Conservation (phyloP, 2,888 invertebrate genomes). For the Melanotus villosus region DNA sequence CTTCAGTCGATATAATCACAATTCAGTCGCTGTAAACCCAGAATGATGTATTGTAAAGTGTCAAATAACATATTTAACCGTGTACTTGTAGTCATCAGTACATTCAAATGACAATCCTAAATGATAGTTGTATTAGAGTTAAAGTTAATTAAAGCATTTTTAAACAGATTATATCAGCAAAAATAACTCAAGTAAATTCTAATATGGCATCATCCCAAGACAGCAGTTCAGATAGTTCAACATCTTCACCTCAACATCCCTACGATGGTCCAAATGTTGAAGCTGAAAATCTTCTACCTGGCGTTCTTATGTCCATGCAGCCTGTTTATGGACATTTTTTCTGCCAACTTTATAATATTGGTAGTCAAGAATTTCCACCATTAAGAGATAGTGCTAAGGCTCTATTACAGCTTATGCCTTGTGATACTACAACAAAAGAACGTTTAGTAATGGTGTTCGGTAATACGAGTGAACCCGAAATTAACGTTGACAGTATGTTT, state of each 20-base stretch:
- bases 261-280: slow-evolving; percentile 86
- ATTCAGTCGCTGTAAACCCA: no score
- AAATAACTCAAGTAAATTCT: slow-evolving; percentile 80
- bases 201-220: slow-evolving; percentile 88
- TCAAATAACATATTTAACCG: no score
- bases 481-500: slow-evolving; percentile 76
- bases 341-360: slow-evolving; percentile 89
- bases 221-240: slow-evolving; percentile 95
- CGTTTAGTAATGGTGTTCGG: slow-evolving; percentile 73
- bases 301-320: slow-evolving; percentile 90
- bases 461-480: slow-evolving; percentile 63
- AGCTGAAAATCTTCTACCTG: slow-evolving; percentile 91
- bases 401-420: slow-evolving; percentile 85
- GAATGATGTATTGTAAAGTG: no score
- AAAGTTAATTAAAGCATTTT: no score
- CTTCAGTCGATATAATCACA: no score
- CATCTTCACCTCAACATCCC: slow-evolving; percentile 91
- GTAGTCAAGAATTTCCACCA: slow-evolving; percentile 85
- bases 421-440: slow-evolving; percentile 72
- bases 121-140: no score
- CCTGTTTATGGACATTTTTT: slow-evolving; percentile 85
- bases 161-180: slow-evolving; percentile 80
- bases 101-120: no score
- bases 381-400: slow-evolving; percentile 88
- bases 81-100: no score